Conservation (phyloP, 2,888 invertebrate species). For the Rhagonycha lutea region DNA sequence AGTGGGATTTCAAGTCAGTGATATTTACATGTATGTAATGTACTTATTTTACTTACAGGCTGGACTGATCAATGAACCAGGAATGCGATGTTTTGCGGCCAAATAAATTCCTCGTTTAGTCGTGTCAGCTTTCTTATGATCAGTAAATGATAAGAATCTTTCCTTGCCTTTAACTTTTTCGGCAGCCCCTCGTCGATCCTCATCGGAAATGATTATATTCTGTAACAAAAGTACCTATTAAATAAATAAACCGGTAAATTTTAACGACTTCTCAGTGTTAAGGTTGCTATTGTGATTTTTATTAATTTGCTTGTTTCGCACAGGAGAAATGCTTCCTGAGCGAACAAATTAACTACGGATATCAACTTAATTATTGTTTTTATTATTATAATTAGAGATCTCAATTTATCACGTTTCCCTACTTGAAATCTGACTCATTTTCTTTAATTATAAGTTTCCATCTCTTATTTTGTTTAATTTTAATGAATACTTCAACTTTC, state of each 20-base stretch:
- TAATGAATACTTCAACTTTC: not conserved
- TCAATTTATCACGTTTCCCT: not conserved
- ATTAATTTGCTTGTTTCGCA: not conserved
- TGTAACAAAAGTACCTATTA: conserved; percentile 14
- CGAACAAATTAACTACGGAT: not conserved
- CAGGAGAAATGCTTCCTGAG: not conserved
- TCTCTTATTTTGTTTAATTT: not conserved
- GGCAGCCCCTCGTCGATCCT: conserved; percentile 40
- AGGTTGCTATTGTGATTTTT: not conserved
- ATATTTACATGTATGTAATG: too few relatives aligned
- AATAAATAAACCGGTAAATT: not conserved
- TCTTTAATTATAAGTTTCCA: not conserved
- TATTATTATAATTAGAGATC: not conserved
- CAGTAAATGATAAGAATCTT: not conserved
- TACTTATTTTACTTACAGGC: not conserved
- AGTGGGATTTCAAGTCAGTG: not conserved
- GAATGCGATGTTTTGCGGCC: not conserved
- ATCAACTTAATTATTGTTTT: not conserved
- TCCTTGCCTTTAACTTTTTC: not conserved
- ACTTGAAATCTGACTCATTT: not conserved
- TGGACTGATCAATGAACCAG: not conserved
- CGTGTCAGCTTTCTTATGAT: conserved; percentile 2
- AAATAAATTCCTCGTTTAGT: not conserved
- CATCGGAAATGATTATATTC: conserved; percentile 39
- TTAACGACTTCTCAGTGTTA: not conserved